Evolutionary conservation across 2,113 vertebrate species (phyloP).

Genomic region (Rhinolophus ferrumequinum): DNA sequence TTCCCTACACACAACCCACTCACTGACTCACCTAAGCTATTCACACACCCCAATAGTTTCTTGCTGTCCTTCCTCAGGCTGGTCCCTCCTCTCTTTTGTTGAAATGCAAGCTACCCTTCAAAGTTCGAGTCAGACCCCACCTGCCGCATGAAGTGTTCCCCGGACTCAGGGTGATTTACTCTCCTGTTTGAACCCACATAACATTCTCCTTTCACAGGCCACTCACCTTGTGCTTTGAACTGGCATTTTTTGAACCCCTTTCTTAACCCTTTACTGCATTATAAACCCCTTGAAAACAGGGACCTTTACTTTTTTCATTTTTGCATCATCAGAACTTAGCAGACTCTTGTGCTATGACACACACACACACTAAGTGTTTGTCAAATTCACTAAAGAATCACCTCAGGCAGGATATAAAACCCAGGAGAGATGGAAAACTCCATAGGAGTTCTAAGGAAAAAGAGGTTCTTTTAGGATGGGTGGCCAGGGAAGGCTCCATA

Average conservation of each 20-base stretch:
- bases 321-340: not conserved
- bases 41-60: not conserved
- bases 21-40: not conserved
- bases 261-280: not conserved
- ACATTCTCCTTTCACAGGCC: not conserved
- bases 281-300: constrained; percentile 2
- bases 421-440: constrained; percentile 40
- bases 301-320: not conserved
- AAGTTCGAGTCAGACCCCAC: not conserved
- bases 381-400: not conserved
- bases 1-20: not conserved
- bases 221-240: not conserved
- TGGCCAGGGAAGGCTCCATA: not conserved
- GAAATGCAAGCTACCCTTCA: not conserved
- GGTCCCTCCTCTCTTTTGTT: not conserved
- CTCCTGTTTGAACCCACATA: not conserved
- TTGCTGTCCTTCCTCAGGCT: not conserved
- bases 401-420: not conserved
- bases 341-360: not conserved
- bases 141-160: not conserved
- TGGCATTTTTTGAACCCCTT: not conserved
- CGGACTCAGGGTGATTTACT: not conserved
- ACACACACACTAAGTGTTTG: not conserved
- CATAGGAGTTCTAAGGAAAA: not conserved
- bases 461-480: not conserved